Base-by-base conservation (phyloP, 2,113 vertebrate species). In the Trichomycterus rosablanca region DNA sequence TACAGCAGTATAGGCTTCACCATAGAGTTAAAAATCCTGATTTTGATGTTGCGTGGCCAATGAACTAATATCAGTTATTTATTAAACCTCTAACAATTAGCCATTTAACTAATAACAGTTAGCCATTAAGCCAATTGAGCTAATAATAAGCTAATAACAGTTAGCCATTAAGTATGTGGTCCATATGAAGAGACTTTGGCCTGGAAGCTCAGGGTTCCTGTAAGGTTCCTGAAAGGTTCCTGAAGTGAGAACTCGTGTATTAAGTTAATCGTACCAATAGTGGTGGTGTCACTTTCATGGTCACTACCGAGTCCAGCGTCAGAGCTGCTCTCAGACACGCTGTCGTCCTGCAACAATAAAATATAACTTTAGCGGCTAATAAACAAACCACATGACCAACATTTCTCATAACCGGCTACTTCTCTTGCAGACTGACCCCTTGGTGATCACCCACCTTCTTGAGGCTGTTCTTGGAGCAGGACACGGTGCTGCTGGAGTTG, bases 221-320 rank as follows among this genome's bases (percentile, higher is more conserved):
- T n/a, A 11, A 61, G 34, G 7, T 19, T 51, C 23, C 22, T 7
- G 8, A 45, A 7, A 26, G 18, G 7, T 59, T 11, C 1, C 4
- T 26, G 16, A 2, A n/a, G 7, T 5, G 32, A 16, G 20, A 37
- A 26, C 8, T 6, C 2, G 2, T 11, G 34, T 11, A n/a, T n/a
- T n/a, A n/a, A n/a, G n/a, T n/a, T n/a, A n/a, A n/a, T 5, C 81
- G 89, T 86, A 98, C 95, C 96, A 73, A 97, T 90, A 34, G 92
- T 95, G 73, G 93, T 82, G n/a, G 93, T 96, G 81, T 98, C 96
- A 81, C 96, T 98, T 83, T 98, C 96, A 70, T 97, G 96, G 86
- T 98, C 96, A 11, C 95, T 98, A 76, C 95, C 96, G 59, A 98
- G 89, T 52, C 96, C 96, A 55, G 93, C 96, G 54, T 97, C 96